Evolutionary conservation across 1,140 invertebrate species (phyloP), one percentile per base, ranked within the genome.

Genomic region (Drosophila azteca): DNA sequence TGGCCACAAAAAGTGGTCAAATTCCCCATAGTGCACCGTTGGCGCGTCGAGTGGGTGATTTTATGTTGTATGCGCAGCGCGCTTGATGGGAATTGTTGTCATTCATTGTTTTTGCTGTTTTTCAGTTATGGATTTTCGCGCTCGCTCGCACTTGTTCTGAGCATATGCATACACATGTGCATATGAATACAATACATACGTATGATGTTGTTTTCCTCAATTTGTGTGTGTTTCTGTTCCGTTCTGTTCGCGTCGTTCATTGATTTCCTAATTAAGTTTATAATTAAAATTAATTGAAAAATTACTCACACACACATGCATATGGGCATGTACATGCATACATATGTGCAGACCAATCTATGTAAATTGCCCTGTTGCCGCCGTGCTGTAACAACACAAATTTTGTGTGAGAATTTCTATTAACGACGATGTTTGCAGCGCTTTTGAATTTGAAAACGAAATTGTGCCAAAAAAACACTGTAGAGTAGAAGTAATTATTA

Each of bases 221-320:
- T 17, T 31, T 88, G 73, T 64, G 66, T 74, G 63, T 83, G 58
- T 69, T 67, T 77, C 73, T 71, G 74, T 87, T 83, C 69, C 64
- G 80, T 79, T 80, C 57, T 60, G 70, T 80, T 80, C 60, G 68
- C 79, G 76, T 70, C 63, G 85, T 85, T 89, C 85, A 79, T 87
- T 90, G 87, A 87, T 91, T 91, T 91, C 90, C 90, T 91, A 91
- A 91, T 91, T 91, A 91, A 91, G 90, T 91, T 91, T 91, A 91
- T 91, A 91, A 91, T 91, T 91, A 91, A 91, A 91, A 91, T 91
- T 90, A 91, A 91, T 91, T 91, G 90, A 91, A 91, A 91, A 91
- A 91, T 91, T 91, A 91, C 85, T 82, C 69, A 61, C 82, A 79
- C 45, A 63, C 41, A 17, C 74, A 77, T 62, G 51, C 61, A 62